Percentiles rank a stretch among this genome's conserved stretches.
Conservation (phyloP, 1,140 invertebrate species). For the Tetragonula clypearis region DNA sequence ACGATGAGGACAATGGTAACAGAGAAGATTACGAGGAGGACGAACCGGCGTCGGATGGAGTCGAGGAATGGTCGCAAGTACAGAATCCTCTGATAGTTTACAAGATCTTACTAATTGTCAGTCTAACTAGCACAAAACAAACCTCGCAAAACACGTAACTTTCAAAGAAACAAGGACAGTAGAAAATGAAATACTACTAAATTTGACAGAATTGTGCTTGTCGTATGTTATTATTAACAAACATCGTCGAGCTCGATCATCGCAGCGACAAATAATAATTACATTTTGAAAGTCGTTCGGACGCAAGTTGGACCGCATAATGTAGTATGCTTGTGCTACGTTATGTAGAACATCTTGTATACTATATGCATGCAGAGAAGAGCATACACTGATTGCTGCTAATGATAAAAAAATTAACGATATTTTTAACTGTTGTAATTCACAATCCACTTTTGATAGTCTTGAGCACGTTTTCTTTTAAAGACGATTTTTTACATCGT, state of each 20-base stretch:
- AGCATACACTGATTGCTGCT: too few relatives aligned
- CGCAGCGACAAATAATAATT: not conserved
- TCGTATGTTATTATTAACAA: constrained; percentile 12
- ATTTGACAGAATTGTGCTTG: not conserved
- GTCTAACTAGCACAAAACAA: not conserved
- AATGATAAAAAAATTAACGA: too few relatives aligned
- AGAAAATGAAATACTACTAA: not conserved
- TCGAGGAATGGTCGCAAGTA: constrained; percentile 77
- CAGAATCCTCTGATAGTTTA: constrained; percentile 33
- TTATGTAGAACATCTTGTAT: not conserved
- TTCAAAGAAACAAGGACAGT: not conserved
- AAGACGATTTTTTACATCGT: too few relatives aligned
- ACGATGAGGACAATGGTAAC: constrained; percentile 39
- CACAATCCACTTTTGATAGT: too few relatives aligned
- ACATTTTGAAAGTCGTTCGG: not conserved
- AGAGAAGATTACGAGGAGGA: constrained; percentile 58
- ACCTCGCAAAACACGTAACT: not conserved
- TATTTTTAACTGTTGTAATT: too few relatives aligned
- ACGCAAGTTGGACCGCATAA: not conserved
- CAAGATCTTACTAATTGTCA: constrained; percentile 12
- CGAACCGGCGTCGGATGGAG: constrained; percentile 62
- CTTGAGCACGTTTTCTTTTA: too few relatives aligned
- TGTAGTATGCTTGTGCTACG: not conserved
- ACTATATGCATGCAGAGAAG: not conserved
- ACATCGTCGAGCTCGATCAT: not conserved